Conservation (phyloP, 2,888 invertebrate genomes). For the Apantesis nais region DNA sequence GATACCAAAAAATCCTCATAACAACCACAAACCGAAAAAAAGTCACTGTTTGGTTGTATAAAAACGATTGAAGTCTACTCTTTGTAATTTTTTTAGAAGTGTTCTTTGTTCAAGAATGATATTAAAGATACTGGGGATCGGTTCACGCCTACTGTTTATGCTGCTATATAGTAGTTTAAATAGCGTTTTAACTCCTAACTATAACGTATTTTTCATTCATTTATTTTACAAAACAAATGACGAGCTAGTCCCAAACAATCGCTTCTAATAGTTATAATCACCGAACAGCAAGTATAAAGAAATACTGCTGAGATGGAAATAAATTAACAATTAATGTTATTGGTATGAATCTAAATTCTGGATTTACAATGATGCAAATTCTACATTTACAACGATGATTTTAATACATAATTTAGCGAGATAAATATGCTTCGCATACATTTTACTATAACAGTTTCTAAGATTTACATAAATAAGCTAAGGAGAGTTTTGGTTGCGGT, state of each 20-base stretch:
- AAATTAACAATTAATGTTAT: neutral
- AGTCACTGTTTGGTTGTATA: neutral
- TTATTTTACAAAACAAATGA: neutral
- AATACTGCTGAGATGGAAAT: neutral
- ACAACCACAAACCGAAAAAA: too few relatives aligned
- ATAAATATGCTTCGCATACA: slow-evolving; percentile 23
- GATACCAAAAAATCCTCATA: too few relatives aligned
- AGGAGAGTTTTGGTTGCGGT: slow-evolving; percentile 15
- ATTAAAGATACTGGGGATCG: too few relatives aligned
- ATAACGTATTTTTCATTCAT: too few relatives aligned
- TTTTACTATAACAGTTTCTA: slow-evolving; percentile 37
- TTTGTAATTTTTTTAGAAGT: too few relatives aligned
- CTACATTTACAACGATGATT: neutral
- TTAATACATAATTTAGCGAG: neutral
- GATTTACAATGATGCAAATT: too few relatives aligned
- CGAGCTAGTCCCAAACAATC: neutral
- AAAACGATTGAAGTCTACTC: neutral
- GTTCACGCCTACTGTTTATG: too few relatives aligned
- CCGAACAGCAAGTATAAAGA: neutral
- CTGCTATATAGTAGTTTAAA: too few relatives aligned
- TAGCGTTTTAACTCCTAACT: too few relatives aligned
- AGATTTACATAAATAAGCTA: slow-evolving; percentile 28
- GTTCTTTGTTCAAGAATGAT: too few relatives aligned
- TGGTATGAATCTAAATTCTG: neutral
- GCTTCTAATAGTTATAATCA: neutral